These are phyloP conservation scores for Ligdia adustata DNA, from an alignment of 2,888 invertebrate genomes.

Conservation along the genomic window DNA sequence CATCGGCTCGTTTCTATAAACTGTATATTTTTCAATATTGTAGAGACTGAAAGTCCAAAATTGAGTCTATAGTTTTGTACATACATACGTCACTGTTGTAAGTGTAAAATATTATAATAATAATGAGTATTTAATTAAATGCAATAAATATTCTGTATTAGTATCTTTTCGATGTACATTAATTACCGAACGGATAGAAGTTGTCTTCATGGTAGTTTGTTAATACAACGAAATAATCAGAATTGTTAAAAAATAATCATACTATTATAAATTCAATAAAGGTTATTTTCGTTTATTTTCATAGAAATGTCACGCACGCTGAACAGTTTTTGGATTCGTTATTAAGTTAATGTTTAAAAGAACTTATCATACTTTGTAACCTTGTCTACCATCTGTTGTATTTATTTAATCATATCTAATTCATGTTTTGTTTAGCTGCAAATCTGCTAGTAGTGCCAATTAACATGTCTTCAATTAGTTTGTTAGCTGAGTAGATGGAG, in stretches of 20 bases:
- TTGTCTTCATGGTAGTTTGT: constrained; percentile 53
- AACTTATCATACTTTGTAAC: constrained; percentile 3
- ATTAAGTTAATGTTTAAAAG: neutral
- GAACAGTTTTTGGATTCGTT: neutral
- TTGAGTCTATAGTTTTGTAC: constrained; percentile 83
- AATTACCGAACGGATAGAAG: constrained; percentile 52
- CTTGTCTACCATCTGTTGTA: too few relatives aligned
- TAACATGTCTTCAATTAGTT: neutral
- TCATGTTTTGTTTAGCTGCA: constrained; percentile 57
- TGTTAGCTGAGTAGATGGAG: neutral
- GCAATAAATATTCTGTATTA: constrained; percentile 82
- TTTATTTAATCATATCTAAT: constrained; percentile 50
- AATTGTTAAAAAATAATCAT: constrained; percentile 5
- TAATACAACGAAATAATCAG: constrained; percentile 47
- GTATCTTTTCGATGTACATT: constrained; percentile 72
- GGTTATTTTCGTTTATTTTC: constrained; percentile 4
- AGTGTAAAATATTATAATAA: constrained; percentile 74
- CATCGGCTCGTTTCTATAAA: constrained; percentile 58
- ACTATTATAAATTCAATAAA: constrained; percentile 12
- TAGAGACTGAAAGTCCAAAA: constrained; percentile 84
- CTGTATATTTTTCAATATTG: constrained; percentile 66
- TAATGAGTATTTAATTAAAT: constrained; percentile 77
- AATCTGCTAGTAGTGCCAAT: constrained; percentile 35
- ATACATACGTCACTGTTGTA: constrained; percentile 81
- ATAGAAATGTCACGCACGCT: constrained; percentile 6